phyloP scores from a whole-genome alignment of 2,797 vertebrate species.

The Graptemys geographica region DNA sequence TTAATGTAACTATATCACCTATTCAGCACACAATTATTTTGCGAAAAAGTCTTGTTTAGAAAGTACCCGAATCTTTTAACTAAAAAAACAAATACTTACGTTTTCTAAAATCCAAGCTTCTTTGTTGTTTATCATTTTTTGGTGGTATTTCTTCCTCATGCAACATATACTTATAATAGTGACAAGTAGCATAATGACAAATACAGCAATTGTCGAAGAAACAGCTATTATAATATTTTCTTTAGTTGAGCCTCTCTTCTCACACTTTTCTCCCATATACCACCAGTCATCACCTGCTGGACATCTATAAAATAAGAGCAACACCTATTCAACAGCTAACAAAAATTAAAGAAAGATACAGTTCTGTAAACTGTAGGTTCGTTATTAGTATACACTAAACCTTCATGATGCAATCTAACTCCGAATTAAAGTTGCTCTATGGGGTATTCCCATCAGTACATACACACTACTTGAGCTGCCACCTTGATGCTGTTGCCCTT shows the following conservation, averaged over 20 bases:
- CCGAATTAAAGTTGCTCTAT: neutral
- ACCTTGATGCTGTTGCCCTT: neutral
- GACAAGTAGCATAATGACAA: slow-evolving; percentile 87
- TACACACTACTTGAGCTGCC: neutral
- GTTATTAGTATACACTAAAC: neutral
- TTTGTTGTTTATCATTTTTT: neutral
- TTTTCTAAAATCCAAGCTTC: slow-evolving; percentile 33
- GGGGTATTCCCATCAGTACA: neutral
- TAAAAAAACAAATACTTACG: slow-evolving; percentile 68
- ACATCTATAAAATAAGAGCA: slow-evolving; percentile 83
- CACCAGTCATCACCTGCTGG: slow-evolving; percentile 86
- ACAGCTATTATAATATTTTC: slow-evolving; percentile 81
- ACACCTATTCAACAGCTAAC: neutral
- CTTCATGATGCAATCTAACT: neutral
- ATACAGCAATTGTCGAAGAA: slow-evolving; percentile 83
- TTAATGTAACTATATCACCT: neutral
- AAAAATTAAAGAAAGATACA: neutral
- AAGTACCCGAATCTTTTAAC: neutral
- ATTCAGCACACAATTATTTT: neutral
- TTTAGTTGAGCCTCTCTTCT: slow-evolving; percentile 78
- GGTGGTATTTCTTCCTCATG: slow-evolving; percentile 84
- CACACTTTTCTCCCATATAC: slow-evolving; percentile 87
- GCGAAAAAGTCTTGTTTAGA: neutral
- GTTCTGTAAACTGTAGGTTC: neutral
- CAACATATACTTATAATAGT: slow-evolving; percentile 83